Conservation (phyloP, 1,140 invertebrate genomes). For the Drosophila mojavensis region DNA sequence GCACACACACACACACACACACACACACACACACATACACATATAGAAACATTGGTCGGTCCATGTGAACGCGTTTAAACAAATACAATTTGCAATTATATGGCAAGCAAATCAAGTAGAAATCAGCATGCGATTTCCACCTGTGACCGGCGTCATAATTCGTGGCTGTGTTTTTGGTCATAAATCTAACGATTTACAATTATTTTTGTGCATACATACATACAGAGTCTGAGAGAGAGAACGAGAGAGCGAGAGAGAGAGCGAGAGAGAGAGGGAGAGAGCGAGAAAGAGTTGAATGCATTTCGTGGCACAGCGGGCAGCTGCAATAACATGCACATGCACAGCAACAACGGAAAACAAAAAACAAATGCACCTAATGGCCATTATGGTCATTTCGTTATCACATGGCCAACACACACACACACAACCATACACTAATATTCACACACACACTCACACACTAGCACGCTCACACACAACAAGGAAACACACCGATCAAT, state of each 20-base stretch:
- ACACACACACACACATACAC: slow-evolving; percentile 20
- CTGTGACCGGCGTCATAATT: slow-evolving; percentile 81
- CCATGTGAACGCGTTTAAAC: slow-evolving; percentile 74
- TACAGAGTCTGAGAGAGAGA: slow-evolving; percentile 1
- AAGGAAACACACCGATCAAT: slow-evolving; percentile 54
- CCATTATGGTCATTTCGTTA: slow-evolving; percentile 79
- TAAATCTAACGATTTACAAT: slow-evolving; percentile 82
- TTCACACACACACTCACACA: slow-evolving; percentile 7
- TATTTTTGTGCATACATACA: slow-evolving; percentile 56
- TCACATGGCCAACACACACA: slow-evolving; percentile 36
- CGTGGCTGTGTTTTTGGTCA: slow-evolving; percentile 77
- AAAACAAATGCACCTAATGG: slow-evolving; percentile 70
- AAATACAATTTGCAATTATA: slow-evolving; percentile 82
- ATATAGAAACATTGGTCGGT: slow-evolving; percentile 5
- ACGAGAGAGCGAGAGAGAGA: slow-evolving; percentile 21
- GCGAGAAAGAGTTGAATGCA: slow-evolving; percentile 55
- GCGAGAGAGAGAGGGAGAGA: slow-evolving; percentile 25
- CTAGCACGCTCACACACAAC: slow-evolving; percentile 49
- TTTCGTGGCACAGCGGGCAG: slow-evolving; percentile 78
- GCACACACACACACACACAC: slow-evolving; percentile 23
- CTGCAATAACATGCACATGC: slow-evolving; percentile 57
- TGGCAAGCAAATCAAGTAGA: slow-evolving; percentile 79
- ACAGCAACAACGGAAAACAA: slow-evolving; percentile 38
- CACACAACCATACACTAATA: not conserved
- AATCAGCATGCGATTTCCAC: slow-evolving; percentile 81